Evolutionary conservation across 2,888 invertebrate species (phyloP), one percentile per base, ranked within the genome.

Genomic region (Tuberolachnus salignus): DNA sequence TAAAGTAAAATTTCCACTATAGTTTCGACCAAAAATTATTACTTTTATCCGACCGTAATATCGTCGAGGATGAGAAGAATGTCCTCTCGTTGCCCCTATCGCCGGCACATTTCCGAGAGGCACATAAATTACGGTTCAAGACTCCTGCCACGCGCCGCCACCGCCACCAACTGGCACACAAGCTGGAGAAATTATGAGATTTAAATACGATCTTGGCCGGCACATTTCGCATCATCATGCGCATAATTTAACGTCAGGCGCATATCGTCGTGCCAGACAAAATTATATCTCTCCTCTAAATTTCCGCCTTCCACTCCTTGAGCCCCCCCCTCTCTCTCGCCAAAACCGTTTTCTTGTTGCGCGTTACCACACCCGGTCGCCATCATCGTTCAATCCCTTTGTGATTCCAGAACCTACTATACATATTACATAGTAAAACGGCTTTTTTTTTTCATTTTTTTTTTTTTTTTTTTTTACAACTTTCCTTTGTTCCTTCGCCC

Each of bases 151-250:
- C 6, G 34, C 34, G 6, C 34, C 34, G 34, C 34, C 34, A 6
- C 34, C 34, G 34, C 34, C 57, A 78, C 67, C 78, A 78, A 69
- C 78, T 69, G 78, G 78, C 69, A 67, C 78, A 67, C 57, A 14
- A 78, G 78, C 59, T 67, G 69, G 69, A 69, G 78, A 78, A 78
- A 78, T 78, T 69, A 78, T 69, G 59, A 78, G 78, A 78, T 78
- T 78, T 78, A 78, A 78, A 78, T 78, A 78, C 78, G 67, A 78
- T 78, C 78, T 78, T 75, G 66, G 78, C 57, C 78, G 34, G 78
- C 57, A 67, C 67, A 69, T 69, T 78, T 69, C 67, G 67, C 78
- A 78, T 78, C 78, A 78, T 78, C 78, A 78, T 78, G 78, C 78
- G 78, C 78, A 78, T 78, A 78, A 78, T 69, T 78, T 78, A 78